These are phyloP conservation scores for Litoditis marina DNA, from an alignment of 2,888 invertebrate genomes.

Conservation along the genomic window DNA sequence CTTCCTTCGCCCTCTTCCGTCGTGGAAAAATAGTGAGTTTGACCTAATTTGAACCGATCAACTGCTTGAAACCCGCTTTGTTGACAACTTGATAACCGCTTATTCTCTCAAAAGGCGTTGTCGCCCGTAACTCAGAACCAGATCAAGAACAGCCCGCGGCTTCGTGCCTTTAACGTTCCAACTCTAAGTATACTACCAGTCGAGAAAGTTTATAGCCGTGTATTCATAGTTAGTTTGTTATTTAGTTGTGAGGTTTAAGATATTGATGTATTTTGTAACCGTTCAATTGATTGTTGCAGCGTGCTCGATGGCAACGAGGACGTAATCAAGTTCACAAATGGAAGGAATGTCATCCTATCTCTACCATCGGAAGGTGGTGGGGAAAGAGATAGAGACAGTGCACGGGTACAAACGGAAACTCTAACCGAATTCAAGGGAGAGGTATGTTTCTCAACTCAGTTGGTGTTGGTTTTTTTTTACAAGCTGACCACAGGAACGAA, in stretches of 20 bases:
- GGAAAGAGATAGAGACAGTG: slow-evolving; percentile 49
- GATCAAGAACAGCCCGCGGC: too few species aligned
- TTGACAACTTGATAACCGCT: too few species aligned
- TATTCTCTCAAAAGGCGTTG: too few species aligned
- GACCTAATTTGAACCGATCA: too few species aligned
- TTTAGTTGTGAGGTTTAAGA: too few species aligned
- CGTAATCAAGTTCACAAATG: slow-evolving; percentile 41
- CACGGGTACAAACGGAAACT: slow-evolving; percentile 43
- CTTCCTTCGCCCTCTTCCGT: slow-evolving; percentile 26
- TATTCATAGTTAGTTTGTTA: too few species aligned
- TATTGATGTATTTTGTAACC: too few species aligned
- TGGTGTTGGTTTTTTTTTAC: not conserved
- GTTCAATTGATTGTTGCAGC: slow-evolving; percentile 33
- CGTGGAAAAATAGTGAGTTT: slow-evolving; percentile 28
- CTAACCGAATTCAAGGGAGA: slow-evolving; percentile 55
- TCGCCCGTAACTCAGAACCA: too few species aligned
- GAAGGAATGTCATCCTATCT: slow-evolving; percentile 47
- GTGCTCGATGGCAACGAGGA: slow-evolving; percentile 35
- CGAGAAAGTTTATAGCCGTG: too few species aligned
- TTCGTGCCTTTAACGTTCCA: too few species aligned
- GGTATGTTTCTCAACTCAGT: slow-evolving; percentile 19
- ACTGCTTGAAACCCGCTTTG: too few species aligned
- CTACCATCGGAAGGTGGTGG: slow-evolving; percentile 24
- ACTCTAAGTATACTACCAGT: too few species aligned
- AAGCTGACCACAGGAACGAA: not conserved